These are phyloP conservation scores for Phasia obesa DNA, from an alignment of 2,888 invertebrate species.

Conservation along the genomic window DNA sequence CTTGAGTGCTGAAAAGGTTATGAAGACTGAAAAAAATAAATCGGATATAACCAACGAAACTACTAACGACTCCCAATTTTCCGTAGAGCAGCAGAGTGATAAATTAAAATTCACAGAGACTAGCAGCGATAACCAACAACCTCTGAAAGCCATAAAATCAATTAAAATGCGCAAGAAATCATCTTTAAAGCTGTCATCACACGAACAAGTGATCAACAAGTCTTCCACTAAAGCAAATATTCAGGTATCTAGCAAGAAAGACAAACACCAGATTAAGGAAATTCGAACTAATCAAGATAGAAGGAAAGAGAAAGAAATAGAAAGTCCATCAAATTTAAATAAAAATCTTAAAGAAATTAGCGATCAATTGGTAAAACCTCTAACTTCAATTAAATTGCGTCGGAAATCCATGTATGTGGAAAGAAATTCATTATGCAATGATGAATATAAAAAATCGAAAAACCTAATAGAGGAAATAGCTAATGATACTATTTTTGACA, in stretches of 20 bases:
- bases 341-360: background rate
- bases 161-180: conserved; percentile 41
- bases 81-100: background rate
- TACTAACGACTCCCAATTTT: background rate
- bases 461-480: background rate
- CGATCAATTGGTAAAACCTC: background rate
- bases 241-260: background rate
- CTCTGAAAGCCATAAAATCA: background rate
- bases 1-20: background rate
- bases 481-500: background rate
- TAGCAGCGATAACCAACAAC: background rate
- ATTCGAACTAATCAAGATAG: background rate
- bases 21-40: background rate
- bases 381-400: conserved; percentile 12
- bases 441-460: background rate
- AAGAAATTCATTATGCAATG: background rate
- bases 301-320: background rate
- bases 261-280: background rate
- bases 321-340: background rate
- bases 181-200: background rate
- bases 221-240: background rate
- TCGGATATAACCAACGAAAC: background rate
- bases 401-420: conserved; percentile 29
- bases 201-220: background rate
- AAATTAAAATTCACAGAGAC: background rate